Evolutionary conservation across 2,888 invertebrate genomes (phyloP).

Genomic region (Protonemura montana): DNA sequence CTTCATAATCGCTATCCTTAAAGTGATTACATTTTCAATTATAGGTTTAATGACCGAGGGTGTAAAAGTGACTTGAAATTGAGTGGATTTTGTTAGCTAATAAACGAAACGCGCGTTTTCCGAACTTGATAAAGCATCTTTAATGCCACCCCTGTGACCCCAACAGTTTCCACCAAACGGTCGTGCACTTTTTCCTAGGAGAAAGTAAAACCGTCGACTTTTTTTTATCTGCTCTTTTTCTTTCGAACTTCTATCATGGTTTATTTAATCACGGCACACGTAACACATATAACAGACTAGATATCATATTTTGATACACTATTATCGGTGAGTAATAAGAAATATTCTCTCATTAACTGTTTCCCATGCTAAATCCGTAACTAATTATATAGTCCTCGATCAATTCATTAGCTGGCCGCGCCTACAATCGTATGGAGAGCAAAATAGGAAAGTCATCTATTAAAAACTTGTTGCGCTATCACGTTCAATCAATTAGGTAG

Average conservation of each 20-base stretch:
- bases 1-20: neutral
- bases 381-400: neutral
- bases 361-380: conserved; percentile 13
- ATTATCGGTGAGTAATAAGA: conserved; percentile 21
- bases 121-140: neutral
- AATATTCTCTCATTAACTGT: conserved; percentile 17
- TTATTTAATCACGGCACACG: neutral
- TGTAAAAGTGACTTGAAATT: neutral
- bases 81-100: neutral
- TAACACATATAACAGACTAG: neutral
- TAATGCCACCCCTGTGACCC: neutral
- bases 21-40: neutral
- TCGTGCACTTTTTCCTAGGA: neutral
- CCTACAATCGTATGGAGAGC: neutral
- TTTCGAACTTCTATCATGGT: neutral
- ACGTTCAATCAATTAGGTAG: conserved; percentile 18
- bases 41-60: neutral
- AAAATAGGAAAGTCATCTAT: conserved; percentile 16
- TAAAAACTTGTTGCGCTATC: conserved; percentile 15
- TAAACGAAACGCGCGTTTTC: neutral
- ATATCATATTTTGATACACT: conserved; percentile 21
- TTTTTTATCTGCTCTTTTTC: conserved; percentile 4
- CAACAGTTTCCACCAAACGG: neutral
- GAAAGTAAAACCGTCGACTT: neutral
- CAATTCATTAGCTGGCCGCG: conserved; percentile 25